Percentiles rank a stretch among this genome's conserved stretches.
Evolutionary conservation across 1,140 invertebrate genomes (phyloP).

Genomic region (Drosophila kanapiae): DNA sequence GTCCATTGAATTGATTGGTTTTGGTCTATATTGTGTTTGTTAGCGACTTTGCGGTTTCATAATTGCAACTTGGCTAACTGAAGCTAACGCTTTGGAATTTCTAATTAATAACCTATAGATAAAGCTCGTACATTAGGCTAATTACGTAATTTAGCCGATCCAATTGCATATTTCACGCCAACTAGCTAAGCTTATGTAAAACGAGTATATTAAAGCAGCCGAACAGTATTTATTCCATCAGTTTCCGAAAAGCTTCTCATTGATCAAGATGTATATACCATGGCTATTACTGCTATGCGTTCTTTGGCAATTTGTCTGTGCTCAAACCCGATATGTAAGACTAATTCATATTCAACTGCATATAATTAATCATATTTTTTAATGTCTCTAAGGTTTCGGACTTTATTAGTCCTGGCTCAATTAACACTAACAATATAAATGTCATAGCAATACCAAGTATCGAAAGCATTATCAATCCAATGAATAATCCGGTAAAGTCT

Average conservation of each 20-base stretch:
- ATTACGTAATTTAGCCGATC: not conserved
- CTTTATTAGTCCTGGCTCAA: too few species aligned
- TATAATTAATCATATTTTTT: too few species aligned
- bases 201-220: not conserved
- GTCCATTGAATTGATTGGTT: conserved; percentile 44
- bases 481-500: too few species aligned
- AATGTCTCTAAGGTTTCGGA: too few species aligned
- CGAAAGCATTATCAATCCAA: too few species aligned
- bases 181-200: not conserved
- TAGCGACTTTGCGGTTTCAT: conserved; percentile 21
- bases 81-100: not conserved
- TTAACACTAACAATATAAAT: too few species aligned
- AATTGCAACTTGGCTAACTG: conserved; percentile 7
- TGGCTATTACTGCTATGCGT: not conserved
- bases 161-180: not conserved
- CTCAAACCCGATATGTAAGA: too few species aligned
- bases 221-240: not conserved
- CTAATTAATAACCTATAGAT: not conserved
- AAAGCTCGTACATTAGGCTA: not conserved
- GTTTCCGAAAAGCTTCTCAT: not conserved
- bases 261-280: not conserved
- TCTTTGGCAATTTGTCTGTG: not conserved
- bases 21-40: conserved; percentile 22
- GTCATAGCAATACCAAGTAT: too few species aligned
- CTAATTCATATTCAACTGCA: too few species aligned